Evolutionary conservation across 2,888 invertebrate species (phyloP).

Genomic region (Nephrotoma flavescens): DNA sequence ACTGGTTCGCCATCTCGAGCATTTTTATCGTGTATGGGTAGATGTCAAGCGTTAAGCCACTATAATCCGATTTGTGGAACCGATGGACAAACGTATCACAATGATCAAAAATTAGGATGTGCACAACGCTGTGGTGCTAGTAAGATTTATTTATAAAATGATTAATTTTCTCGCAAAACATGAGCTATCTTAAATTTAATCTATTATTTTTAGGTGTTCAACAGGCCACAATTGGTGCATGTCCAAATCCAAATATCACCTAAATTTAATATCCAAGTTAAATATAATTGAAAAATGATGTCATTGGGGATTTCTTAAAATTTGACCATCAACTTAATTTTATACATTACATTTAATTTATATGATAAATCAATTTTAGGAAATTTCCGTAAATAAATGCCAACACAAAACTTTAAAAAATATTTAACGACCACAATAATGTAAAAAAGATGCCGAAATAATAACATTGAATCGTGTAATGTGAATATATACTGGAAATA

Average conservation of each 20-base stretch:
- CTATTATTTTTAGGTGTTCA: background rate
- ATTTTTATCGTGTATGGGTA: background rate
- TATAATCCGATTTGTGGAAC: background rate
- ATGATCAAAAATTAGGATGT: background rate
- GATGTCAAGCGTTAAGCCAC: background rate
- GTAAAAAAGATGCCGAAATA: background rate
- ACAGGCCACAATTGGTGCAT: background rate
- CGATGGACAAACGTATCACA: background rate
- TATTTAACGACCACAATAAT: too few species aligned
- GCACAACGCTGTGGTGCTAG: background rate
- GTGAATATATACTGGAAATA: background rate
- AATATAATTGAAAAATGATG: background rate
- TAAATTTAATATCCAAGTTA: background rate
- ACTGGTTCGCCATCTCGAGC: background rate
- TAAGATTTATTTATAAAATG: background rate
- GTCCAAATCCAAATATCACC: background rate
- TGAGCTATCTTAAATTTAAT: background rate
- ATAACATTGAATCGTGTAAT: background rate
- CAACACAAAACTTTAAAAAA: background rate
- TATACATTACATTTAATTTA: background rate
- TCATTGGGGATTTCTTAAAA: background rate
- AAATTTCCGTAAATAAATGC: background rate
- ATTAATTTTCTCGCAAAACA: background rate
- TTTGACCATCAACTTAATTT: background rate
- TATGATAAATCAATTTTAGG: background rate